Evolutionary conservation across 2,113 vertebrate genomes (phyloP).

Genomic region (Bucco capensis): DNA sequence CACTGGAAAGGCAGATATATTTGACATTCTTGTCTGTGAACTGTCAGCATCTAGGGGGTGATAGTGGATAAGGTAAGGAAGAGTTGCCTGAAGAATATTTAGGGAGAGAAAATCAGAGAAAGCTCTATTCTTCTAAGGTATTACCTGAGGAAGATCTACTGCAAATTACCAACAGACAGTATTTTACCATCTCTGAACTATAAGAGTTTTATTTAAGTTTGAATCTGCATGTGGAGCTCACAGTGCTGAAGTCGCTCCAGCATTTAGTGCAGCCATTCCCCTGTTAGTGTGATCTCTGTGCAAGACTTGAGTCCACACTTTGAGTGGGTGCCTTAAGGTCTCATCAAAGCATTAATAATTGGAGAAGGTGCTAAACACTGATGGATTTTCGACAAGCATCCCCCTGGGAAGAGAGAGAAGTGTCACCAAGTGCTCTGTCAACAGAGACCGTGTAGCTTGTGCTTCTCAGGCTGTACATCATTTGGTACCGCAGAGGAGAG

Average conservation of each 20-base stretch:
- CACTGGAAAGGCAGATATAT: background rate
- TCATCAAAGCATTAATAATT: conserved; percentile 14
- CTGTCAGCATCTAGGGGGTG: conserved; percentile 53
- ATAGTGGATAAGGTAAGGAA: conserved; percentile 57
- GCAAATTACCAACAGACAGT: background rate
- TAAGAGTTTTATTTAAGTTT: background rate
- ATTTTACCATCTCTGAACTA: background rate
- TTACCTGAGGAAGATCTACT: background rate
- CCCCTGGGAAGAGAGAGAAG: conserved; percentile 14
- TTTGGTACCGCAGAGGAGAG: background rate
- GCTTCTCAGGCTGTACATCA: background rate
- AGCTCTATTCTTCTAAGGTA: background rate
- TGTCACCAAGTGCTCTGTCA: conserved; percentile 32
- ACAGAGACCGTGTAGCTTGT: background rate
- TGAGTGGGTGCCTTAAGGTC: background rate
- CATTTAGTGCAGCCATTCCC: background rate
- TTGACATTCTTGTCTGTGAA: background rate
- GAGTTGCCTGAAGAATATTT: conserved; percentile 1
- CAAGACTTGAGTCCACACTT: background rate
- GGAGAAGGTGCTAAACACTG: conserved; percentile 40
- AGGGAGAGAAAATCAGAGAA: background rate
- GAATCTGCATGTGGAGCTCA: background rate
- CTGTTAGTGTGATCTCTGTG: background rate
- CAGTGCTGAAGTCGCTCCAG: background rate
- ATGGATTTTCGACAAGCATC: conserved; percentile 32